Evolutionary conservation across 2,113 vertebrate genomes (phyloP).

Genomic region (Thunnus thynnus): DNA sequence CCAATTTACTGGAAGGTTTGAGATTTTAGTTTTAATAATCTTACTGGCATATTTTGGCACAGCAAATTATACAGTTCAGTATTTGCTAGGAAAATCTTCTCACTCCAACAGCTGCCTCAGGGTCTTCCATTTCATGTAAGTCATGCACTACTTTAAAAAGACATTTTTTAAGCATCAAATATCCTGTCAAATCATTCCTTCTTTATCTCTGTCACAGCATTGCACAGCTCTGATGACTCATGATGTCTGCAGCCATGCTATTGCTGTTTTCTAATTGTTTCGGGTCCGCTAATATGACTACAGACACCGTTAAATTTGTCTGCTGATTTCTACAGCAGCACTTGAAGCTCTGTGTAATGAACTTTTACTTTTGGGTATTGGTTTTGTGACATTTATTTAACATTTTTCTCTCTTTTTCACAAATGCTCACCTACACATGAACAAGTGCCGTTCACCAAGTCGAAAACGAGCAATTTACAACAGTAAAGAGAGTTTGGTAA

Average conservation of each 20-base stretch:
- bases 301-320: too few relatives aligned
- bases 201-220: background rate
- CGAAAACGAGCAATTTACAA: background rate
- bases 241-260: background rate
- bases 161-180: too few relatives aligned
- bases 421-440: background rate
- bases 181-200: background rate
- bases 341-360: too few relatives aligned
- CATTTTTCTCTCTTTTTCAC: background rate
- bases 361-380: too few relatives aligned
- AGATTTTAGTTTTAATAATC: background rate
- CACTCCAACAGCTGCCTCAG: background rate
- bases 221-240: background rate
- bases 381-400: too few relatives aligned
- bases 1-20: background rate
- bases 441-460: slow-evolving; percentile 1
- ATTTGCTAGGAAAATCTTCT: background rate
- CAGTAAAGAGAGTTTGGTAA: background rate
- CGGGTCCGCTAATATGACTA: too few relatives aligned
- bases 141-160: too few relatives aligned
- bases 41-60: background rate
- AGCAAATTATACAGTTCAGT: background rate
- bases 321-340: too few relatives aligned
- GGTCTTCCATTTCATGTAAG: background rate
- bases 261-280: background rate